A percentile compares a stretch with the other conserved stretches of the same genome.
Evolutionary conservation across 1,140 invertebrate genomes (phyloP).

Genomic region (Octopus bimaculoides): DNA sequence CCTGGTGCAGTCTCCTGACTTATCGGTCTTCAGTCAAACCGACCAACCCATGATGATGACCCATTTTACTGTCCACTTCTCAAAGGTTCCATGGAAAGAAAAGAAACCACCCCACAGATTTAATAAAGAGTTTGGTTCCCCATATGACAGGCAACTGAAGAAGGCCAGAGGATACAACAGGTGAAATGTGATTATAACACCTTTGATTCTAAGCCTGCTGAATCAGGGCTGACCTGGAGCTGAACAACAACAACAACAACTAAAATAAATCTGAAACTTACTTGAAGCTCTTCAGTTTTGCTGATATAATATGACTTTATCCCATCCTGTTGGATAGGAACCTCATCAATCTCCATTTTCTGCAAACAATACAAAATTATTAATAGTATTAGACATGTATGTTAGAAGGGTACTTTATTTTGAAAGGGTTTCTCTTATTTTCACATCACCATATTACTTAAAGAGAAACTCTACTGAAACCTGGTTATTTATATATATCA

Average conservation of each 20-base stretch:
- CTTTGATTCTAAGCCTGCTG: background rate
- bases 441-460: no score
- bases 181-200: background rate
- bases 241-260: background rate
- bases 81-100: background rate
- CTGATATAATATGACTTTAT: conserved; percentile 91
- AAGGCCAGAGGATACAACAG: background rate
- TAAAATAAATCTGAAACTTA: conserved; percentile 23
- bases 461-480: no score
- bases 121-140: background rate
- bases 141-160: background rate
- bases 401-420: no score
- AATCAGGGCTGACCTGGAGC: background rate
- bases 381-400: no score
- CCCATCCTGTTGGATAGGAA: conserved; percentile 66
- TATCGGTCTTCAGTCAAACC: no score
- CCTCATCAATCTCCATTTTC: conserved; percentile 81
- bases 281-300: conserved; percentile 94
- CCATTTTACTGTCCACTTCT: no score
- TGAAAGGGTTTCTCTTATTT: no score
- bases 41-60: no score
- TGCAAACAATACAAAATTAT: conserved; percentile 47
- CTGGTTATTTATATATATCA: no score
- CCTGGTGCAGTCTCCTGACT: no score
- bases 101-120: background rate